Percentiles rank a stretch among this genome's conserved stretches.
Evolutionary conservation across 2,113 vertebrate species (phyloP).

Genomic region (Myotis davidii): DNA sequence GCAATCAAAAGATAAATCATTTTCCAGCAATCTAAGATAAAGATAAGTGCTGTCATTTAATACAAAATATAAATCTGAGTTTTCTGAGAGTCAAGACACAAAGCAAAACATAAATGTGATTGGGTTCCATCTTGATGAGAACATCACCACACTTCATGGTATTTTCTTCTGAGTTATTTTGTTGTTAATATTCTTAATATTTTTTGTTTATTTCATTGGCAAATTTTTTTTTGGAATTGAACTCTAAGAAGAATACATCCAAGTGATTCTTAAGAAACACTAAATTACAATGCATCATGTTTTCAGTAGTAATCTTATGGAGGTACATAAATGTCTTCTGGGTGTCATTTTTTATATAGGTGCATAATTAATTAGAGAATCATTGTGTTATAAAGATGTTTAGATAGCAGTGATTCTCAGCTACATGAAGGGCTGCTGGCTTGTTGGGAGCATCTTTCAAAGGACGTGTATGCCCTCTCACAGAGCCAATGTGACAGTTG

Average conservation of each 20-base stretch:
- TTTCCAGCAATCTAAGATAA: background rate
- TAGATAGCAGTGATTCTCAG: background rate
- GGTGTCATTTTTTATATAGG: background rate
- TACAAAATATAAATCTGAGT: slow-evolving; percentile 8
- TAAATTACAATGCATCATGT: background rate
- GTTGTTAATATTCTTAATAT: slow-evolving; percentile 33
- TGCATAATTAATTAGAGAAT: background rate
- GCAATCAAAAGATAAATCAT: background rate
- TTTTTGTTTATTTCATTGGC: background rate
- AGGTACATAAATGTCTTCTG: background rate
- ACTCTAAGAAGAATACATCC: background rate
- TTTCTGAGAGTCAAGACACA: background rate
- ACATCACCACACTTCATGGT: background rate
- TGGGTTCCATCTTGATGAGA: background rate
- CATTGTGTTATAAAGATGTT: background rate
- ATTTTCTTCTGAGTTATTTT: slow-evolving; percentile 34
- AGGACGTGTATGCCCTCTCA: background rate
- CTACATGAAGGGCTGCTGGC: background rate
- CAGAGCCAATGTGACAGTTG: background rate
- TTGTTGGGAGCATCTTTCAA: background rate
- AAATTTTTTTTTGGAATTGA: slow-evolving; percentile 36
- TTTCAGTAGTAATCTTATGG: slow-evolving; percentile 35
- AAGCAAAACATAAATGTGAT: background rate
- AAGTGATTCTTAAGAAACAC: slow-evolving; percentile 13
- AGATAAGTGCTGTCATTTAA: background rate